Evolutionary conservation across 1,140 invertebrate genomes (phyloP), one percentile per base, ranked within the genome.

Genomic region (Drosophila punjabiensis): DNA sequence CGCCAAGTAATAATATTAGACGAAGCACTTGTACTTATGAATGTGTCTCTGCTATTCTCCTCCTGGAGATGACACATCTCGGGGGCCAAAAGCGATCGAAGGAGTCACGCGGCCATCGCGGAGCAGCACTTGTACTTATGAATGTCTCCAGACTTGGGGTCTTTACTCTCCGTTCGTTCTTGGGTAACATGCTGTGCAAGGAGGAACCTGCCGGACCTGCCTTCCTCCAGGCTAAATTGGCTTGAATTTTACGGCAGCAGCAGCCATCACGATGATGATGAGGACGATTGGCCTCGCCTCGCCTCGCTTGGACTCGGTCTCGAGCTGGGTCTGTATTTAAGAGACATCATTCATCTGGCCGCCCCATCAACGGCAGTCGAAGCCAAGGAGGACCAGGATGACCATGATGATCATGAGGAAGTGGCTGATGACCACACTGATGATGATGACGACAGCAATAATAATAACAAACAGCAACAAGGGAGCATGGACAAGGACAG

Each of bases 1-100:
- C 85, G 79, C 89, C 76, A 83, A 91, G 90, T 92, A 92, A 91
- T 92, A 82, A 85, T 88, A 91, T 91, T 88, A 91, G 70, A 24
- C 52, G 37, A 33, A 77, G 74, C 73, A 76, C 82, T 84, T 84
- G 82, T 84, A 79, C 88, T 82, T 76, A 80, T 88, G 73, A 89
- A 88, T 88, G 85, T 88, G 55, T 56, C 33, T 6, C 32, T 35
- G 53, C 35, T 30, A 37, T 48, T 5, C 30, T 37, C 7, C 5
- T 13, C 37, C 47, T 37, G 32, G 39, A 24, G 20, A 37, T 32
- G 63, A 37, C 39, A 30, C 18, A 67, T 61, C 30, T 43, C 3
- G 35, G 16, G 16, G 35, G 35, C 43, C 56, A 58, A 16, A n/a
- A 56, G 53, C 39, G 55, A 58, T 58, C 55, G 55, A 58, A 28